These are phyloP conservation scores for Adoxophyes honmai DNA, from an alignment of 1,140 invertebrate species.

Conservation along the genomic window DNA sequence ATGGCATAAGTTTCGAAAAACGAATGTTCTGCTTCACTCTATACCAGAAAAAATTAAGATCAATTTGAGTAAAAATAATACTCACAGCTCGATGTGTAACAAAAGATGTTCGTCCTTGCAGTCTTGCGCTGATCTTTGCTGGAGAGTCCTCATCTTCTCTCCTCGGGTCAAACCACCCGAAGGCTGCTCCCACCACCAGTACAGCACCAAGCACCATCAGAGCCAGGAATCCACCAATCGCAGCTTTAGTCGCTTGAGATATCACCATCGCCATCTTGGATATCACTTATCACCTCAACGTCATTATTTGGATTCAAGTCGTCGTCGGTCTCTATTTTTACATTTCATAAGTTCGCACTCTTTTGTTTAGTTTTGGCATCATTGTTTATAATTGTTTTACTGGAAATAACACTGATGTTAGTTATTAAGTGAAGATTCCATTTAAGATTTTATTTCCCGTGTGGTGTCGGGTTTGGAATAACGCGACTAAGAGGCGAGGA, in stretches of 20 bases:
- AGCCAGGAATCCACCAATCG: constrained; percentile 61
- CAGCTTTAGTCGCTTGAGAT: constrained; percentile 69
- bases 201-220: constrained; percentile 70
- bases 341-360: background rate
- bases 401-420: too few species aligned
- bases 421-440: too few species aligned
- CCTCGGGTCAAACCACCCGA: constrained; percentile 67
- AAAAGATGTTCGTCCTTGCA: constrained; percentile 69
- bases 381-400: background rate
- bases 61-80: constrained; percentile 22
- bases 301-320: constrained; percentile 31
- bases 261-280: constrained; percentile 71
- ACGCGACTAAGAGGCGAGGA: too few species aligned
- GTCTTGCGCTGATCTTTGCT: constrained; percentile 62
- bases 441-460: too few species aligned
- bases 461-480: too few species aligned
- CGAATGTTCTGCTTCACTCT: too few species aligned
- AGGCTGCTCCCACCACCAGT: constrained; percentile 61
- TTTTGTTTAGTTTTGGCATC: background rate
- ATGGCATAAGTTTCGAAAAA: too few species aligned
- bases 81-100: constrained; percentile 70
- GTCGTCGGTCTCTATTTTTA: constrained; percentile 4
- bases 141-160: constrained; percentile 69
- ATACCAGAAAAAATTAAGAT: constrained; percentile 17
- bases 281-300: constrained; percentile 49